These are phyloP conservation scores for Cryptophagus acutangulus DNA, from an alignment of 2,888 invertebrate genomes.

Conservation along the genomic window DNA sequence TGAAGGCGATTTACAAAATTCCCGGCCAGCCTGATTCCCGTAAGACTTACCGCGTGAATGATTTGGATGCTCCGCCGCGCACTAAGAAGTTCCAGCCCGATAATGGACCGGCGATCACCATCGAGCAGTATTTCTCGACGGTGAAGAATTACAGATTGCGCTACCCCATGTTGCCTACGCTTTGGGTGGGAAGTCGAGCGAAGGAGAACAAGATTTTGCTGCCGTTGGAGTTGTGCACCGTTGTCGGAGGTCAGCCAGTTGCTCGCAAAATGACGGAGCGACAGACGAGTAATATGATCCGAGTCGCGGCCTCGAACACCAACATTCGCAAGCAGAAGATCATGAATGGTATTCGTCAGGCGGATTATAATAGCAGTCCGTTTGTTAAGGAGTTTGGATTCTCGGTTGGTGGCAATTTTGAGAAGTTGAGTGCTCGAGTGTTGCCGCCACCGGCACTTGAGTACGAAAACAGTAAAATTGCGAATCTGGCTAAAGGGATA, in stretches of 20 bases:
- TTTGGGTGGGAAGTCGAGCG: slow-evolving; percentile 61
- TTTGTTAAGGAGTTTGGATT: slow-evolving; percentile 78
- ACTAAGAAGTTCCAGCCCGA: slow-evolving; percentile 42
- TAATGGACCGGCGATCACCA: slow-evolving; percentile 39
- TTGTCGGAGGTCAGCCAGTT: slow-evolving; percentile 71
- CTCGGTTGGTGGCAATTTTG: slow-evolving; percentile 67
- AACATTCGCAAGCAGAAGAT: slow-evolving; percentile 75
- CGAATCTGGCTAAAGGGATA: slow-evolving; percentile 46
- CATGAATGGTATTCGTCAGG: slow-evolving; percentile 46
- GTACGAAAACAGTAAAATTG: slow-evolving; percentile 55
- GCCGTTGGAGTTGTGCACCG: slow-evolving; percentile 77
- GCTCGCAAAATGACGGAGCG: slow-evolving; percentile 74
- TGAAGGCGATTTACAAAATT: slow-evolving; percentile 50
- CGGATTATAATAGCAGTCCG: slow-evolving; percentile 45
- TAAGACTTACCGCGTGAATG: slow-evolving; percentile 50
- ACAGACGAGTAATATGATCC: slow-evolving; percentile 86
- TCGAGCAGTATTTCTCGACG: slow-evolving; percentile 48
- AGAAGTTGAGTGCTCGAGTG: slow-evolving; percentile 71
- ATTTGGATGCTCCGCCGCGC: slow-evolving; percentile 41
- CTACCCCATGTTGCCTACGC: slow-evolving; percentile 71
- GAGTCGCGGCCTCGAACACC: slow-evolving; percentile 75
- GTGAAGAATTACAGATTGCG: slow-evolving; percentile 45
- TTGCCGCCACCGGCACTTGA: slow-evolving; percentile 70
- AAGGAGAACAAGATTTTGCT: slow-evolving; percentile 65
- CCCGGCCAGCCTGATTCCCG: slow-evolving; percentile 44